These are phyloP conservation scores for Mystacornis crossleyi DNA, from an alignment of 2,113 vertebrate genomes.

Conservation along the genomic window DNA sequence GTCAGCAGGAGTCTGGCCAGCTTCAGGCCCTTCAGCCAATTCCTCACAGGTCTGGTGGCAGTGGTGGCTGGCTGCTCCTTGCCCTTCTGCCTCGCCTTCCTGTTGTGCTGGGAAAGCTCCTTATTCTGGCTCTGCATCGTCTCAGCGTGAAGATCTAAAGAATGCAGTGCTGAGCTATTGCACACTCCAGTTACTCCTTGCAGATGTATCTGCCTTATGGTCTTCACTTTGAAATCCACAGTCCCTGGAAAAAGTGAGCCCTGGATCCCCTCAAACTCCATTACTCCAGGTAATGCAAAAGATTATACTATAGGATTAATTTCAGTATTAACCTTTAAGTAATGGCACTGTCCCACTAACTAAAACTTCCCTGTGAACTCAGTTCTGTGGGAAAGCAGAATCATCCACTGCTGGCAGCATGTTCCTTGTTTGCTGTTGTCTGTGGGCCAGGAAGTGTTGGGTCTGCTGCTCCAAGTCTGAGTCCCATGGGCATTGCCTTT, in stretches of 20 bases:
- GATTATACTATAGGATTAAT: neutral
- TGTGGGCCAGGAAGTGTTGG: fast-evolving
- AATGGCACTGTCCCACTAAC: neutral
- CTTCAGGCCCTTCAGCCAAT: neutral
- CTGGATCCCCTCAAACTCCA: neutral
- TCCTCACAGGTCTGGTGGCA: neutral
- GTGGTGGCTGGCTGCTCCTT: neutral
- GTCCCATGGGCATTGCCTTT: fast-evolving
- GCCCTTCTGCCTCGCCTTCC: neutral
- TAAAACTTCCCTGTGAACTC: neutral
- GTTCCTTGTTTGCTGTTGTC: neutral
- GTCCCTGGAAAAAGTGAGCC: neutral
- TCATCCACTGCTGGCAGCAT: neutral
- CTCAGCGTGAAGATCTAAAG: neutral
- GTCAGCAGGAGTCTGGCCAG: no score
- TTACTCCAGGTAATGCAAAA: neutral
- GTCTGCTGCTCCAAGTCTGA: neutral
- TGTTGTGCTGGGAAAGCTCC: neutral
- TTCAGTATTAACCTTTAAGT: neutral
- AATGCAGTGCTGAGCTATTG: neutral
- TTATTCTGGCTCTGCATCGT: neutral
- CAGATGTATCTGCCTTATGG: neutral
- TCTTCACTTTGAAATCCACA: neutral
- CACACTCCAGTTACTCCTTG: neutral
- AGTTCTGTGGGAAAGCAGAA: neutral